These are phyloP conservation scores for Brachyrhaphis roseni DNA, from an alignment of 2,797 vertebrate genomes.

Conservation along the genomic window DNA sequence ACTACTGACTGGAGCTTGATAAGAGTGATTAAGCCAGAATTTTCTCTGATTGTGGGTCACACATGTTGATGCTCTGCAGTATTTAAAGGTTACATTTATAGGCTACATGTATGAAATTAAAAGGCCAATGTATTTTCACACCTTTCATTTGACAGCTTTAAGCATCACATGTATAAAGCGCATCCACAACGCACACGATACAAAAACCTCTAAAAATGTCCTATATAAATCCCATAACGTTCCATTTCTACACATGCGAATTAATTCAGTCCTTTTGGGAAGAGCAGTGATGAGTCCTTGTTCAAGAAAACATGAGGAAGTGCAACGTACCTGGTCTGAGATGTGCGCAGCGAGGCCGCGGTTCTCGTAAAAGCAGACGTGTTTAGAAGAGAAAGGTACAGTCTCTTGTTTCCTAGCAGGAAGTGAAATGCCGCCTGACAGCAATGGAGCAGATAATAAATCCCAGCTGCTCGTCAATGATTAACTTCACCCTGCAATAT, in stretches of 20 bases:
- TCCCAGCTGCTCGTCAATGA: slow-evolving; percentile 75
- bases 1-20: slow-evolving; percentile 29
- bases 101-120: background rate
- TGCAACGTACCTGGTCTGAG: slow-evolving; percentile 65
- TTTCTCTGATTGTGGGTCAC: slow-evolving; percentile 18
- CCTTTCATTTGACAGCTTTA: slow-evolving; percentile 1
- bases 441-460: slow-evolving; percentile 74
- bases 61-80: slow-evolving; percentile 24
- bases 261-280: background rate
- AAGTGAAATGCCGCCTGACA: slow-evolving; percentile 70
- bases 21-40: slow-evolving; percentile 21
- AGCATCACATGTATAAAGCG: background rate
- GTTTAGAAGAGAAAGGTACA: background rate
- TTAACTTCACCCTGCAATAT: slow-evolving; percentile 62
- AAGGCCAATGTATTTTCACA: background rate
- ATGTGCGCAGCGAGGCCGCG: slow-evolving; percentile 33
- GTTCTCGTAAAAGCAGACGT: slow-evolving; percentile 17
- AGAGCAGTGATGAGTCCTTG: background rate
- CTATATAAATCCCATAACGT: background rate
- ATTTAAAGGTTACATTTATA: background rate
- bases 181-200: background rate
- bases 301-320: background rate
- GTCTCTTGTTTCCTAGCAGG: slow-evolving; percentile 47
- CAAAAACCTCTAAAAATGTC: background rate
- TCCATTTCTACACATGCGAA: background rate